phyloP scores from a whole-genome alignment of 2,797 vertebrate genomes.

The Urophycis tenuis region DNA sequence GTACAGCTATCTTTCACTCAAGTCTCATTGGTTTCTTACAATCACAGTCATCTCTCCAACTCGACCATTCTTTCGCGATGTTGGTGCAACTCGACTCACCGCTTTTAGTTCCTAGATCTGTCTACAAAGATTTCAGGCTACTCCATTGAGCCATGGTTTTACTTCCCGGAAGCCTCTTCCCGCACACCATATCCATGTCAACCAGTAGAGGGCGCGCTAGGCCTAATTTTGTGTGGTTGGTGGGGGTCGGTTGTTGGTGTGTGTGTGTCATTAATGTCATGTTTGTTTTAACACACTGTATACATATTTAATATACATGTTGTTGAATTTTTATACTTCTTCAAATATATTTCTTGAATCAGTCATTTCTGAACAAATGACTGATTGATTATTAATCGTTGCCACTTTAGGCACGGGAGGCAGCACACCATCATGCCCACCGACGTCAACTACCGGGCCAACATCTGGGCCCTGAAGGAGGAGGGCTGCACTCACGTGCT shows the following conservation, averaged over 20 bases:
- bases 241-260: too few species aligned
- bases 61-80: not conserved
- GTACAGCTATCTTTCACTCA: too few species aligned
- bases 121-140: too few species aligned
- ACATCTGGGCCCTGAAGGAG: constrained; percentile 92
- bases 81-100: too few species aligned
- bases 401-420: constrained; percentile 85
- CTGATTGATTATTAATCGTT: not conserved
- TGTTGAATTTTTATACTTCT: not conserved
- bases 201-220: not conserved
- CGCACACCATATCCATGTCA: not conserved
- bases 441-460: constrained; percentile 89
- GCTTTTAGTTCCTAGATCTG: too few species aligned
- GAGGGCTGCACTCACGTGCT: constrained; percentile 89
- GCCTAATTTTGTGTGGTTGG: not conserved
- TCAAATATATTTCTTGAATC: too few species aligned
- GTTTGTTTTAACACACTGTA: too few species aligned
- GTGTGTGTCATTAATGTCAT: too few species aligned
- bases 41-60: not conserved
- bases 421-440: constrained; percentile 91
- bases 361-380: not conserved
- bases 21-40: too few species aligned
- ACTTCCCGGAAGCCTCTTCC: too few species aligned
- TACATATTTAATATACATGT: too few species aligned
- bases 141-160: too few species aligned